phyloP scores from a whole-genome alignment of 2,113 vertebrate genomes.

The Crotalus tigris region DNA sequence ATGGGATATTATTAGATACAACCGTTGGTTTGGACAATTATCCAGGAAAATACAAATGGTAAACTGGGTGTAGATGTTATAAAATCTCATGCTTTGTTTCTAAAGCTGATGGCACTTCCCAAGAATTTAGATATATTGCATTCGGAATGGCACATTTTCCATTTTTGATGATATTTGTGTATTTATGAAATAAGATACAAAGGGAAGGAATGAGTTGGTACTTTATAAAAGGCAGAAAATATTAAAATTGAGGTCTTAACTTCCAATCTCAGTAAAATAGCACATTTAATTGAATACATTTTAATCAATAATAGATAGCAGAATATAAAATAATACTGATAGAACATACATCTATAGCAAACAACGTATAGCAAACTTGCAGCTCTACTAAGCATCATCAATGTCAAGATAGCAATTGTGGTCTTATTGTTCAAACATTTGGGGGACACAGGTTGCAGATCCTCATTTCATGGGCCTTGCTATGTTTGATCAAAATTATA shows the following conservation, averaged over 20 bases:
- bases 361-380: background rate
- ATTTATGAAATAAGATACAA: background rate
- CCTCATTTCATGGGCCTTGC: background rate
- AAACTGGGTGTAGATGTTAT: background rate
- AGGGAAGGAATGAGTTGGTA: background rate
- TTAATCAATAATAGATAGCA: background rate
- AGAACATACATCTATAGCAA: background rate
- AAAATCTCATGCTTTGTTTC: background rate
- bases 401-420: background rate
- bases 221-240: background rate
- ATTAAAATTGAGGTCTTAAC: background rate
- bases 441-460: background rate
- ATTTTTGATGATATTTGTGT: background rate
- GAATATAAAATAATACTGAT: background rate
- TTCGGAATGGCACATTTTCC: background rate
- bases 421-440: background rate
- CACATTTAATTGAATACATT: background rate
- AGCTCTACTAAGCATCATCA: background rate
- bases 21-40: background rate
- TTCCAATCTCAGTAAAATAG: background rate
- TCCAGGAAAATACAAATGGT: background rate
- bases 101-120: background rate
- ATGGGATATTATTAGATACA: background rate
- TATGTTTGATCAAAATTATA: background rate
- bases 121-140: background rate